phyloP scores from a whole-genome alignment of 2,113 vertebrate genomes.

The Phylloscopus trochilus region DNA sequence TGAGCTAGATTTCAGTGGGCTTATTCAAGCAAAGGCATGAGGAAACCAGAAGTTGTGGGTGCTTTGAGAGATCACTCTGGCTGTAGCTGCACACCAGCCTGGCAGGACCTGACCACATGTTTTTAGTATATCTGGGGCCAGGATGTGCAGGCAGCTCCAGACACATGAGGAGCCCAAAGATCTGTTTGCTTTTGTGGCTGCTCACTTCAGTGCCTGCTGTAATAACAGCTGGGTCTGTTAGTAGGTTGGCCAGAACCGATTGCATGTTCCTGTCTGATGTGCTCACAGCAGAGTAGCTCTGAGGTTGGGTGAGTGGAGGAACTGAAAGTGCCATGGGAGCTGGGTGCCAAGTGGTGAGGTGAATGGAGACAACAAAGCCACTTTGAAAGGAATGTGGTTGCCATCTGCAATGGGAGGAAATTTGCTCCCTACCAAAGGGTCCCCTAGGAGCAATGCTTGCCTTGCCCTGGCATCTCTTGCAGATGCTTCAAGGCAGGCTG shows the following conservation, averaged over 20 bases:
- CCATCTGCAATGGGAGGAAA: background rate
- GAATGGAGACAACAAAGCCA: background rate
- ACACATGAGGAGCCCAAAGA: background rate
- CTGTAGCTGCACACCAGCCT: background rate
- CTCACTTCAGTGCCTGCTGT: conserved; percentile 17
- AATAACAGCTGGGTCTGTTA: background rate
- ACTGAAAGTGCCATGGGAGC: background rate
- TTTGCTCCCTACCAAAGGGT: background rate
- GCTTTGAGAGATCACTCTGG: background rate
- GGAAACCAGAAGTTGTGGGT: background rate
- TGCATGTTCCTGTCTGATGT: background rate
- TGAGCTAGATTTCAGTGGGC: background rate
- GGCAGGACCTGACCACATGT: conserved; percentile 6
- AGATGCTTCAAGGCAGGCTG: background rate
- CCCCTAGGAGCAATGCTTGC: background rate
- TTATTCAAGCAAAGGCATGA: background rate
- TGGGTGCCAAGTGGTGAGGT: background rate
- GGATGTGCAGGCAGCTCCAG: conserved; percentile 13
- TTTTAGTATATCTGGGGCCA: conserved; percentile 12
- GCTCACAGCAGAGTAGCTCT: background rate
- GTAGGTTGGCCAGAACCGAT: background rate
- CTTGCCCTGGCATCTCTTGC: background rate
- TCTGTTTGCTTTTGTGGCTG: conserved; percentile 38
- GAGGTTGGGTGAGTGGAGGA: background rate
- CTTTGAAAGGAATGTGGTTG: background rate